A percentile compares a stretch with the other conserved stretches of the same genome.
Evolutionary conservation across 2,113 vertebrate species (phyloP).

Genomic region (Vimba vimba): DNA sequence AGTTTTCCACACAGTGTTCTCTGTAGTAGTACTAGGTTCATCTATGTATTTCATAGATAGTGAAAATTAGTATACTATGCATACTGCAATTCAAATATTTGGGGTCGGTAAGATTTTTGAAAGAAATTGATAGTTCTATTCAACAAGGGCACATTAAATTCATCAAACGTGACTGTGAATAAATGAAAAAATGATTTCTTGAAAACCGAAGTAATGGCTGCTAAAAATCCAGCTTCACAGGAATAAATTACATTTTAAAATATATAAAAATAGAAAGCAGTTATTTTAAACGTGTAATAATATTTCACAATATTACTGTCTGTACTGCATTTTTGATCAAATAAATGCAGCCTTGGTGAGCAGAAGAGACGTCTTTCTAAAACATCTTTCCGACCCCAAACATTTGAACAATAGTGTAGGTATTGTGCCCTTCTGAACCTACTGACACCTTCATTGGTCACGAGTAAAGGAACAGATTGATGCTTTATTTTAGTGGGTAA

Average conservation of each 20-base stretch:
- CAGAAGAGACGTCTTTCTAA: background rate
- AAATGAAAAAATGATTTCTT: background rate
- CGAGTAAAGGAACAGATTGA: background rate
- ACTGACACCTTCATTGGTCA: background rate
- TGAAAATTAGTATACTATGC: background rate
- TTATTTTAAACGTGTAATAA: background rate
- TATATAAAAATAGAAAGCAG: background rate
- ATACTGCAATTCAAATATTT: background rate
- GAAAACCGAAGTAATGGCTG: too few relatives aligned
- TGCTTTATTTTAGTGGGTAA: background rate
- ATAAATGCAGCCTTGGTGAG: background rate
- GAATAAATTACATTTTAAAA: background rate
- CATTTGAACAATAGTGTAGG: background rate
- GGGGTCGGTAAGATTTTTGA: too few relatives aligned
- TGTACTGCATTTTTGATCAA: background rate
- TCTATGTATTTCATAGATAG: background rate
- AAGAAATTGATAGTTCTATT: background rate
- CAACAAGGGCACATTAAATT: background rate
- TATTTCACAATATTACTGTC: background rate
- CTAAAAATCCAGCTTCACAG: background rate
- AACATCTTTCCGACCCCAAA: background rate
- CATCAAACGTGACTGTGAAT: background rate
- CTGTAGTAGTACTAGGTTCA: background rate
- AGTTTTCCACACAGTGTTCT: background rate
- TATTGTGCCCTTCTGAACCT: background rate